A percentile compares a stretch with the other conserved stretches of the same genome.
Conservation (phyloP, 2,888 invertebrate species). For the Morpho deidamia region DNA sequence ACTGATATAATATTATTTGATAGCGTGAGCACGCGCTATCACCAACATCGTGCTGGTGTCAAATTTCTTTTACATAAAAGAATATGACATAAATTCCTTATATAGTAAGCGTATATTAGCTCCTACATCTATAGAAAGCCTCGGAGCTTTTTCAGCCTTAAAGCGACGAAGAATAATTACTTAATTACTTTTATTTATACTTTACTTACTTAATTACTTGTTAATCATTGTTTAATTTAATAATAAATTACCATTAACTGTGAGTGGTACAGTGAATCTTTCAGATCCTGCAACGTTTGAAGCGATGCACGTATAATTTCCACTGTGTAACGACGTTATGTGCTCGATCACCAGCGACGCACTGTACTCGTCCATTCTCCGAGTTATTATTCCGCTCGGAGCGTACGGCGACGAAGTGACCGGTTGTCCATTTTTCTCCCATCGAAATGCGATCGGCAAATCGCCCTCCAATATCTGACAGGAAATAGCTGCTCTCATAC, state of each 20-base stretch:
- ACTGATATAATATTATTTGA: no score
- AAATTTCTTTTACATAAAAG: no score
- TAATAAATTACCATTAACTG: conserved; percentile 84
- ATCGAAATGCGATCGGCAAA: conserved; percentile 92
- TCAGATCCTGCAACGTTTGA: conserved; percentile 91
- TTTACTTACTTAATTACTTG: no score
- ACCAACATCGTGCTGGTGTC: no score
- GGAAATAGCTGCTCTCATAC: conserved; percentile 92
- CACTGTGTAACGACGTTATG: conserved; percentile 90
- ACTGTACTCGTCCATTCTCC: conserved; percentile 89
- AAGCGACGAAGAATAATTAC: no score
- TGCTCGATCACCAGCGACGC: conserved; percentile 91
- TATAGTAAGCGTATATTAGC: no score
- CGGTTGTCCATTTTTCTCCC: conserved; percentile 92
- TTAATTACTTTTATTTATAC: no score
- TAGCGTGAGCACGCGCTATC: no score
- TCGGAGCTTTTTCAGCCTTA: background rate
- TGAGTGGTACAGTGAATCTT: conserved; percentile 86
- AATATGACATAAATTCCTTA: no score
- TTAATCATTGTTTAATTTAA: no score
- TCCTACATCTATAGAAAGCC: no score
- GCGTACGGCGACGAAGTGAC: conserved; percentile 81
- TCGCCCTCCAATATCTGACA: conserved; percentile 96
- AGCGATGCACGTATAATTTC: conserved; percentile 96
- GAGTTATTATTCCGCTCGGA: conserved; percentile 64